These are phyloP conservation scores for Phymanthus crucifer DNA, from an alignment of 92 coral and sea anemone species.

Conservation along the genomic window DNA sequence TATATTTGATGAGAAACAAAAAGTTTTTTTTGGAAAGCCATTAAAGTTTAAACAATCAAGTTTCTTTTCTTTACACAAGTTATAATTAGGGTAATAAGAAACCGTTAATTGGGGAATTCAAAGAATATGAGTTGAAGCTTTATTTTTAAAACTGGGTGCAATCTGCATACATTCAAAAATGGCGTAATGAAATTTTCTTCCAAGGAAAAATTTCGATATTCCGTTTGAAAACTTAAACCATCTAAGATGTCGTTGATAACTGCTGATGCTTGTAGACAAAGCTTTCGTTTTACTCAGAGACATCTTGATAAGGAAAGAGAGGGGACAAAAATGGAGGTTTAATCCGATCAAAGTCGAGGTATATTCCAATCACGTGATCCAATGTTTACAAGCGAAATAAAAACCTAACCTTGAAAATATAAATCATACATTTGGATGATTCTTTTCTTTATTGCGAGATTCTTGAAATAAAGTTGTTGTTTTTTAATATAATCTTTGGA, in stretches of 20 bases:
- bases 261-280: background rate
- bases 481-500: background rate
- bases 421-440: background rate
- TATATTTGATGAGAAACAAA: too few species aligned
- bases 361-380: constrained; percentile 43
- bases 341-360: background rate
- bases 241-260: background rate
- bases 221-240: background rate
- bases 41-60: too few species aligned
- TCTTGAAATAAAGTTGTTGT: background rate
- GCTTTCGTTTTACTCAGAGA: background rate
- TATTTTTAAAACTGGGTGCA: too few species aligned
- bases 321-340: background rate
- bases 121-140: too few species aligned
- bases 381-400: constrained; percentile 41
- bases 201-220: background rate
- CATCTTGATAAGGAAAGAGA: background rate
- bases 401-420: background rate
- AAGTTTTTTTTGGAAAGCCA: too few species aligned
- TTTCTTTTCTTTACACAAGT: too few species aligned
- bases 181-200: background rate
- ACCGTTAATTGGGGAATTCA: too few species aligned
- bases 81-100: too few species aligned
- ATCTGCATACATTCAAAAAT: background rate
- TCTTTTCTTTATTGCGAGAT: background rate